phyloP scores from a whole-genome alignment of 2,797 vertebrate species.

The Enteromius trimaculatus region DNA sequence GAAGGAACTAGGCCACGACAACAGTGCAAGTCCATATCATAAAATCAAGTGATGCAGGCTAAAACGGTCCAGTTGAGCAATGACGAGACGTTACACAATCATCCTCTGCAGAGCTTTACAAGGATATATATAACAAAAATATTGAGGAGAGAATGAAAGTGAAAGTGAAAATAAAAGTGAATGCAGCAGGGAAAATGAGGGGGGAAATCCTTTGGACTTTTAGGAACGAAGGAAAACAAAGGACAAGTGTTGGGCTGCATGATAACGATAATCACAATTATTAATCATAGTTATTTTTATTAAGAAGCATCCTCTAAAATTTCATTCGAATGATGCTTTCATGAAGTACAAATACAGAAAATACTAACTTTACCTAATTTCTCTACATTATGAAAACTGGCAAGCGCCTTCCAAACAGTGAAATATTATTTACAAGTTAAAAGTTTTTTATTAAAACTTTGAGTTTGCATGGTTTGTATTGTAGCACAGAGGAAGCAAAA shows the following conservation, averaged over 20 bases:
- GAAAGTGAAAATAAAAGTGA: conserved; percentile 37
- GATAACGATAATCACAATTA: not conserved
- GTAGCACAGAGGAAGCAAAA: not conserved
- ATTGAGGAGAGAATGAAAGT: conserved; percentile 11
- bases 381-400: not conserved
- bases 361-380: not conserved
- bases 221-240: not conserved
- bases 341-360: not conserved
- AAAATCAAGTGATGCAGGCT: not conserved
- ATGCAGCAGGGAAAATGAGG: not conserved
- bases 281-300: not conserved
- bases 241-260: not conserved
- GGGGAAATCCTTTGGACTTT: conserved; percentile 5
- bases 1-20: not conserved
- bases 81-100: not conserved
- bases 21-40: not conserved
- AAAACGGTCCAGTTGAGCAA: not conserved
- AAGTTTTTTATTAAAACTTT: not conserved
- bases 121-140: not conserved
- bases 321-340: not conserved
- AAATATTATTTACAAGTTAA: not conserved
- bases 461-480: not conserved
- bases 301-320: not conserved
- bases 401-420: not conserved
- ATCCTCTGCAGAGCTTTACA: not conserved